These are phyloP conservation scores for Trididemnum miniatum DNA, from an alignment of 23 tunicate species.

Conservation along the genomic window DNA sequence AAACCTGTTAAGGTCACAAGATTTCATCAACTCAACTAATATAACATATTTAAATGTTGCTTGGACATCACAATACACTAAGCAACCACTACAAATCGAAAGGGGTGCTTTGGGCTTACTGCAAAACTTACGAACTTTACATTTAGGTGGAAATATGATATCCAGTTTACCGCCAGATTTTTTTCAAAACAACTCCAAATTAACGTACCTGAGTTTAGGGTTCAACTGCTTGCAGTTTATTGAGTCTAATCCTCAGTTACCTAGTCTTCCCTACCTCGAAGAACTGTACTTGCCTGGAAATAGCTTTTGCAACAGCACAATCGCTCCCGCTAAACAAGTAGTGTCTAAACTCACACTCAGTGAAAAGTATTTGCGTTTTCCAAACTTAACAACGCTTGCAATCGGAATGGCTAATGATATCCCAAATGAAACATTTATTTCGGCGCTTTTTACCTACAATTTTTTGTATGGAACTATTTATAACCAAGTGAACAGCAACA, in stretches of 20 bases:
- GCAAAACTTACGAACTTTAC: background rate
- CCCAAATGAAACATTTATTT: background rate
- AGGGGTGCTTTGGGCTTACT: background rate
- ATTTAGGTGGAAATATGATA: conserved; percentile 1
- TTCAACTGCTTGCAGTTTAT: background rate
- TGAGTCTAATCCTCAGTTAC: background rate
- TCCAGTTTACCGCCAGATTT: background rate
- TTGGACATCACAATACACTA: conserved; percentile 4
- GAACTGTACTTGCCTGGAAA: background rate
- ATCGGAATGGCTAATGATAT: background rate
- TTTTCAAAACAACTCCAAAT: background rate
- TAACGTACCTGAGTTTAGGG: background rate
- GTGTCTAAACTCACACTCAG: background rate
- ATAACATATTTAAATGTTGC: background rate
- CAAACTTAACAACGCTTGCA: background rate
- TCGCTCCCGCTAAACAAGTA: background rate
- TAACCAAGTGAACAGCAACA: background rate
- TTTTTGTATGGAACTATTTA: background rate
- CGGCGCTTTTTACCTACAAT: background rate
- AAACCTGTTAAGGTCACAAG: background rate
- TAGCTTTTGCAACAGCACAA: background rate
- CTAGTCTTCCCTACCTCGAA: background rate
- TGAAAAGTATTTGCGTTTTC: background rate
- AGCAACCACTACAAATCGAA: background rate
- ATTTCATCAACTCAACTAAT: background rate